Evolutionary conservation across 2,888 invertebrate species (phyloP).

Genomic region (Drosophila gaucha): DNA sequence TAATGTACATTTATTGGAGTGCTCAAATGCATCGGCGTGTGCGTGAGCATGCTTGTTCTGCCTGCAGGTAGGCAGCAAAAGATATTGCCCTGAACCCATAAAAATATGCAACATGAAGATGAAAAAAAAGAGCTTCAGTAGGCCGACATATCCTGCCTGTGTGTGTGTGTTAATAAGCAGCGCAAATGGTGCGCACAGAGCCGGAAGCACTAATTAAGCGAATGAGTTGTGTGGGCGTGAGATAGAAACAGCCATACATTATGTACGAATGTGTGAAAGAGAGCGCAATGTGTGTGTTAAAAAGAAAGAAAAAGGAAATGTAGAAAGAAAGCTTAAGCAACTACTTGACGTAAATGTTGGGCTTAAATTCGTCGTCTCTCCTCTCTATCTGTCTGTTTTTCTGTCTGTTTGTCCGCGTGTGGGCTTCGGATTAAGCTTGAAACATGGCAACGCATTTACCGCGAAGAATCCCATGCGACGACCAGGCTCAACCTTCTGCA

Average conservation of each 20-base stretch:
- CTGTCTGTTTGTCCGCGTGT: conserved; percentile 23
- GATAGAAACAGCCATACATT: not conserved
- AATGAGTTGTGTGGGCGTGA: conserved; percentile 53
- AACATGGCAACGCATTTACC: conserved; percentile 75
- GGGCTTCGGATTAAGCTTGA: conserved; percentile 71
- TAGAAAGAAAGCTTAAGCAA: conserved; percentile 48
- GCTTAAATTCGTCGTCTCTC: conserved; percentile 64
- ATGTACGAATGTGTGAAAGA: conserved; percentile 1
- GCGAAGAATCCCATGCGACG: conserved; percentile 33
- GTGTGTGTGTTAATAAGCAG: conserved; percentile 57
- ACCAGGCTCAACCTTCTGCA: conserved; percentile 1
- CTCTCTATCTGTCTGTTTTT: conserved; percentile 5
- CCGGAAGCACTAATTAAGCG: conserved; percentile 73
- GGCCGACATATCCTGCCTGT: conserved; percentile 37
- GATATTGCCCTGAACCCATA: conserved; percentile 34
- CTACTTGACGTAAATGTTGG: conserved; percentile 73
- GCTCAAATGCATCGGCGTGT: too few relatives aligned
- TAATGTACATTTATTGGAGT: conserved; percentile 24
- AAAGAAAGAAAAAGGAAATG: not conserved
- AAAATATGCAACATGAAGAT: conserved; percentile 2
- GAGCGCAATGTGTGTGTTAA: conserved; percentile 4
- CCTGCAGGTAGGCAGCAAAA: conserved; percentile 18
- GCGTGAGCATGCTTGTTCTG: not conserved
- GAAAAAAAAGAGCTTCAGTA: conserved; percentile 5
- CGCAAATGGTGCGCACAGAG: conserved; percentile 57